A percentile compares a stretch with the other conserved stretches of the same genome.
Conservation (phyloP, 92 coral and sea anemone species). For the Micromussa lordhowensis region DNA sequence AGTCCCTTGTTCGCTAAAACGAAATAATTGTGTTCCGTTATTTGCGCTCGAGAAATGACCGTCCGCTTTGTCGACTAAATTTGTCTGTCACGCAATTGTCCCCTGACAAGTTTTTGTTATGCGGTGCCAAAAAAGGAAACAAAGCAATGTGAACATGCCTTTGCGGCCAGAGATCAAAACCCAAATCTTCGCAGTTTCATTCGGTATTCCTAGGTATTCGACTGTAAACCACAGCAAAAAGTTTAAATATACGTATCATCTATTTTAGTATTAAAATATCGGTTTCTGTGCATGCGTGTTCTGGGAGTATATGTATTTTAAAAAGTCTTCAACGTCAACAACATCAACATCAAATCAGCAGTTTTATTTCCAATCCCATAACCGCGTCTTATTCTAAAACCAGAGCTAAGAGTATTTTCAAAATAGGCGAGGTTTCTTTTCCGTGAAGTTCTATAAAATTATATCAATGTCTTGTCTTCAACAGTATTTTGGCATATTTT, state of each 20-base stretch:
- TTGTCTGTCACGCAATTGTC: constrained; percentile 22
- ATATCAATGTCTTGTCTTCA: too few relatives aligned
- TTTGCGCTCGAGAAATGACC: background rate
- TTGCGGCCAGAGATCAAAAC: background rate
- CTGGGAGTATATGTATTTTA: too few relatives aligned
- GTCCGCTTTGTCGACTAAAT: background rate
- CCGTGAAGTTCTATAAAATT: background rate
- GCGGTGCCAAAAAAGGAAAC: constrained; percentile 7
- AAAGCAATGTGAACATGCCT: background rate
- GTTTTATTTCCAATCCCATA: too few relatives aligned
- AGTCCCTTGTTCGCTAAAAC: constrained; percentile 11
- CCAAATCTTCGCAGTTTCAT: background rate
- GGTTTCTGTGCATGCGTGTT: too few relatives aligned
- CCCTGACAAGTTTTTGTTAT: background rate
- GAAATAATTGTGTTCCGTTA: background rate
- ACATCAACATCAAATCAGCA: too few relatives aligned
- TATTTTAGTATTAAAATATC: too few relatives aligned
- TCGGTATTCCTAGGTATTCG: background rate
- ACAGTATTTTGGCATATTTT: background rate
- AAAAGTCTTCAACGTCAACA: too few relatives aligned
- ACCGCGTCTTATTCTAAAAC: background rate
- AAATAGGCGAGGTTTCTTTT: background rate
- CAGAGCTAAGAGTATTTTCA: background rate
- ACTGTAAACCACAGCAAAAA: too few relatives aligned
- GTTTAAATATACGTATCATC: too few relatives aligned